phyloP scores from a whole-genome alignment of 37 sponge, comb jelly and placozoan genomes.

The Haliclona indistincta region DNA sequence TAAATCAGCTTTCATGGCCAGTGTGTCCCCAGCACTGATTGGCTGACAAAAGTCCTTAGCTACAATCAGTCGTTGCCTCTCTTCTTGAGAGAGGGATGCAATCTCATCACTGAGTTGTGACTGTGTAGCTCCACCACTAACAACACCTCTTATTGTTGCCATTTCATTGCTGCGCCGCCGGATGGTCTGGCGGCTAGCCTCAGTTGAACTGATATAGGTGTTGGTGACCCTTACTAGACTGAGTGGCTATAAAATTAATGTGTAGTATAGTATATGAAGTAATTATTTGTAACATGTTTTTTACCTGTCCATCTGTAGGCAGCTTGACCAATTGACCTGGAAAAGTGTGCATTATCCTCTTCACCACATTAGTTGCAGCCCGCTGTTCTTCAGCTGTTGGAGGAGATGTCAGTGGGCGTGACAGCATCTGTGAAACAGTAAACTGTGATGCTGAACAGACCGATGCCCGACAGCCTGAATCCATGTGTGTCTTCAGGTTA shows the following conservation, averaged over 20 bases:
- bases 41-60: not conserved
- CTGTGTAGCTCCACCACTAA: constrained; percentile 1
- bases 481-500: no score
- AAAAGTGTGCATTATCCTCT: no score
- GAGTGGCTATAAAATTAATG: not conserved
- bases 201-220: not conserved
- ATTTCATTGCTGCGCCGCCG: not conserved
- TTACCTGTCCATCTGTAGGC: no score
- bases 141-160: not conserved
- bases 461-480: not conserved
- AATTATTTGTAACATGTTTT: no score
- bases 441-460: not conserved
- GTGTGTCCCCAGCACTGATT: not conserved
- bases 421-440: no score
- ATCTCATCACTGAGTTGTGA: not conserved
- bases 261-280: no score
- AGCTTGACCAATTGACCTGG: no score
- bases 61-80: not conserved
- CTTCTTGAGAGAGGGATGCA: not conserved
- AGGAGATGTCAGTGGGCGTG: not conserved
- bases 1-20: constrained; percentile 20
- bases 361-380: not conserved
- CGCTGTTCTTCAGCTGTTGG: not conserved
- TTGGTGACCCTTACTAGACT: not conserved
- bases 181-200: not conserved